Evolutionary conservation across 2,888 invertebrate genomes (phyloP), one percentile per base, ranked within the genome.

Genomic region (Chrysotoxum bicinctum): DNA sequence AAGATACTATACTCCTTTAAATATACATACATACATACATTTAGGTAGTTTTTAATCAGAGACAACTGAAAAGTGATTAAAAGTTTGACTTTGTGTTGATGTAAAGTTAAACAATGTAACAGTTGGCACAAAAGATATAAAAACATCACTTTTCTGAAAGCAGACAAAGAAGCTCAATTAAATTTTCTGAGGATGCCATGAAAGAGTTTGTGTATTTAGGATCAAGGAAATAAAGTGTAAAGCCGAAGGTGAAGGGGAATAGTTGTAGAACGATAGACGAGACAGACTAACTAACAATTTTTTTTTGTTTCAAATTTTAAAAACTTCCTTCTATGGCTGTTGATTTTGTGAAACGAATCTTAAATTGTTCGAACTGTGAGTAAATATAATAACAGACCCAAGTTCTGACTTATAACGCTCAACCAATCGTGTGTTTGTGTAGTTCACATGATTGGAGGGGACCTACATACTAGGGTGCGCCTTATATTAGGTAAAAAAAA

Each of bases 31-130:
- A 35, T 1, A 19, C n/a, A 35, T 14, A 7, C 14, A 50, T 50
- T 50, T 23, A 50, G 14, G 23, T 23, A 50, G 23, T 58, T 58
- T 58, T 37, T 58, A 58, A 58, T 64, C 58, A 40, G 19, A 64
- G 35, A 66, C 50, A 64, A 64, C 50, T 81, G 37, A 37, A 58
- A 64, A 64, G 54, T 48, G 70, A 70, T 70, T 78, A 78, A 45
- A 50, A 72, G 40, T 40, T 45, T 48, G 48, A 60, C 62, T 74
- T 81, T 75, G 21, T 45, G 48, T 69, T 74, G 68, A 19, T 14
- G 48, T 45, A 35, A 45, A 72, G 68, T 37, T 56, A 35, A 72
- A 62, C 43, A 43, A 66, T 52, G 50, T 40, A 32, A 37, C 64
- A 45, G 19, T 66, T 56, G 56, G 35, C 35, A 26, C n/a, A 26